phyloP scores from a whole-genome alignment of 2,797 vertebrate genomes.

The Monodelphis domestica region DNA sequence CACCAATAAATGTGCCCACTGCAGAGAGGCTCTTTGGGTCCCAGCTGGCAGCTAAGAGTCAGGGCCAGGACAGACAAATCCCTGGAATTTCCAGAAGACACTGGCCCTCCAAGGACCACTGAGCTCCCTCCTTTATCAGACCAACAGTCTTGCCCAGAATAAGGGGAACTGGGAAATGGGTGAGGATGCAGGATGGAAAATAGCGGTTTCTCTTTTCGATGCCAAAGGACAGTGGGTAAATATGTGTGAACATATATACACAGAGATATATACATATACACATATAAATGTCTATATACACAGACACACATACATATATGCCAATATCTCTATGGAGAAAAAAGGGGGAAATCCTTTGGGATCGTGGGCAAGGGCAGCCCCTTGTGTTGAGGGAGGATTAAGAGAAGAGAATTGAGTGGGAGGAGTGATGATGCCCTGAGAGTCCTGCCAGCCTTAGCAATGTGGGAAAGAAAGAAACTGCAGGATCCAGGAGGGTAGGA shows the following conservation, averaged over 20 bases:
- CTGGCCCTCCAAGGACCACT: background rate
- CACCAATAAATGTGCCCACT: slow-evolving; percentile 70
- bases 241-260: no score
- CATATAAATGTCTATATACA: no score
- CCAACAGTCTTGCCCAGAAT: background rate
- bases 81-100: background rate
- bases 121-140: background rate
- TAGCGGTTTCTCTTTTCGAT: background rate
- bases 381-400: background rate
- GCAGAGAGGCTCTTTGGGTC: slow-evolving; percentile 47
- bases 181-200: background rate
- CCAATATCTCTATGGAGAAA: background rate
- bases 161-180: background rate
- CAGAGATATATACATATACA: no score
- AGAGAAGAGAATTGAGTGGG: background rate
- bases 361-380: background rate
- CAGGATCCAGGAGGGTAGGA: background rate
- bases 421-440: background rate
- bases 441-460: background rate
- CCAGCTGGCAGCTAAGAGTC: background rate
- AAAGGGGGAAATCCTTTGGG: background rate
- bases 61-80: slow-evolving; percentile 26
- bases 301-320: no score
- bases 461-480: background rate
- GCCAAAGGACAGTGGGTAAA: background rate